A percentile compares a stretch with the other conserved stretches of the same genome.
Evolutionary conservation across 2,113 vertebrate genomes (phyloP).

Genomic region (Cathartes aura): DNA sequence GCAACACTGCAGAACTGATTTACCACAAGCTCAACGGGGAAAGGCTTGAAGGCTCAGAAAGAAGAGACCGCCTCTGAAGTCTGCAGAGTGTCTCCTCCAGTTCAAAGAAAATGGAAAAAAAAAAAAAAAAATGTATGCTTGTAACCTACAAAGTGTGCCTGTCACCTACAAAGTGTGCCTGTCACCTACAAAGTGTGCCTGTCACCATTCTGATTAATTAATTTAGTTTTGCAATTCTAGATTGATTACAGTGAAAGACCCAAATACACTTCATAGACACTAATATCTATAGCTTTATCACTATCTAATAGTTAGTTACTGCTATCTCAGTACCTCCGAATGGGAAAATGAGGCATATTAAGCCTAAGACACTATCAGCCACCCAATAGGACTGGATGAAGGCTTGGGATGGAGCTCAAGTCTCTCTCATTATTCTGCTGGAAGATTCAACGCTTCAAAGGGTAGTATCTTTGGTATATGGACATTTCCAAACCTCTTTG

Average conservation of each 20-base stretch:
- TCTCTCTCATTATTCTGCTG: not conserved
- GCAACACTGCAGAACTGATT: not conserved
- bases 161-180: not conserved
- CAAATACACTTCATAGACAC: not conserved
- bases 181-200: not conserved
- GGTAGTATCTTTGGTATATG: not conserved
- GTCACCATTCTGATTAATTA: not conserved
- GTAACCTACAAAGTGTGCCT: not conserved
- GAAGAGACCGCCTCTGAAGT: not conserved
- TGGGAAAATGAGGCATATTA: not conserved
- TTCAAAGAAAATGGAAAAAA: not conserved
- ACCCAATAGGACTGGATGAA: not conserved
- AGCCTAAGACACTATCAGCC: not conserved
- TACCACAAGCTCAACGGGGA: not conserved
- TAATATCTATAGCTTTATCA: not conserved
- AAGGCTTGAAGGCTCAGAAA: not conserved
- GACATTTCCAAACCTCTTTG: not conserved
- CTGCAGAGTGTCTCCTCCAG: not conserved
- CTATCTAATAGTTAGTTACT: not conserved
- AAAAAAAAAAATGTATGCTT: not conserved
- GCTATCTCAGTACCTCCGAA: not conserved
- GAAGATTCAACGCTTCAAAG: not conserved
- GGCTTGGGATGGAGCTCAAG: not conserved
- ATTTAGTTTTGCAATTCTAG: not conserved
- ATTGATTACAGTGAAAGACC: not conserved